Percentiles rank a stretch among this genome's conserved stretches.
phyloP scores from a whole-genome alignment of 1,140 invertebrate genomes.

The Lysiphlebus fabarum region DNA sequence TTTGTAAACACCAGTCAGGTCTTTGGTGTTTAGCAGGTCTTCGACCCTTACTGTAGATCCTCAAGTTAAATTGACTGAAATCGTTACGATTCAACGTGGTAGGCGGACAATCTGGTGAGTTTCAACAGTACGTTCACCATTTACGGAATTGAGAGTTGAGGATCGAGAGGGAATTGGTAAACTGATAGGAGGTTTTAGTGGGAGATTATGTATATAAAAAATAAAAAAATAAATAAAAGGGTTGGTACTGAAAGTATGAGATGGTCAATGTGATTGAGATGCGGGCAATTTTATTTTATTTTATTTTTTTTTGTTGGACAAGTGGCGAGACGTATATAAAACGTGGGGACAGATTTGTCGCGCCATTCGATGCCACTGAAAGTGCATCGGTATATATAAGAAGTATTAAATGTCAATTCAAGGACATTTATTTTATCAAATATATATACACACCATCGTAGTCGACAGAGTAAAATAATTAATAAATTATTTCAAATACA shows the following conservation, averaged over 20 bases:
- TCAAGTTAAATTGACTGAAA: no score
- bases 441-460: no score
- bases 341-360: slow-evolving; percentile 16
- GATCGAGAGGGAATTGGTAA: no score
- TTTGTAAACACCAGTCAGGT: no score
- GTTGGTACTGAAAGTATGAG: no score
- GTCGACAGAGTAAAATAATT: neutral
- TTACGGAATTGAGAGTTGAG: no score
- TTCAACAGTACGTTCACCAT: no score
- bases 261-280: slow-evolving; percentile 17
- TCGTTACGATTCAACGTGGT: no score
- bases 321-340: slow-evolving; percentile 9
- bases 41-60: no score
- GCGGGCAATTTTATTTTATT: neutral
- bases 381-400: neutral
- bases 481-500: neutral
- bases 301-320: slow-evolving; percentile 8
- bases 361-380: slow-evolving; percentile 7
- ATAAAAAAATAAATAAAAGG: neutral
- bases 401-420: slow-evolving; percentile 3
- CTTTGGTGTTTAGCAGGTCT: no score
- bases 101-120: no score
- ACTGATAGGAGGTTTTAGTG: neutral
- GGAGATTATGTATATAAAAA: neutral
- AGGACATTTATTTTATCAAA: neutral